Conservation (phyloP, 2,888 invertebrate genomes). For the Theretra japonica region DNA sequence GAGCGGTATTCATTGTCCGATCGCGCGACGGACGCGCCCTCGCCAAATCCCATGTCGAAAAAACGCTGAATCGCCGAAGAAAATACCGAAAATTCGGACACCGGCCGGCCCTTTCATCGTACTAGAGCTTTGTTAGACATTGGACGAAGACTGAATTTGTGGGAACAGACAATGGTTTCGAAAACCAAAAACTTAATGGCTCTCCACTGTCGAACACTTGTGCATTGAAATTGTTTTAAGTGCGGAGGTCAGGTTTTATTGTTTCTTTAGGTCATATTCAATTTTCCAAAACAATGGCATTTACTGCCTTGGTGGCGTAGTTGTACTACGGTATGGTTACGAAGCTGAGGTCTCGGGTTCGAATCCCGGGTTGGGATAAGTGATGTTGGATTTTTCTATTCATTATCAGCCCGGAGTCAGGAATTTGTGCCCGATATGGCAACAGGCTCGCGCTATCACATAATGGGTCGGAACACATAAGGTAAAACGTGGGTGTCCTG, state of each 20-base stretch:
- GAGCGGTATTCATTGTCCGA: background rate
- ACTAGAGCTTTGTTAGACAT: background rate
- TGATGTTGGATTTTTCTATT: too few species aligned
- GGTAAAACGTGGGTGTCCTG: too few species aligned
- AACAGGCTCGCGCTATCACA: too few species aligned
- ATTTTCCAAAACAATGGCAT: background rate
- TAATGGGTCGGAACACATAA: too few species aligned
- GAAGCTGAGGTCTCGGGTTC: too few species aligned
- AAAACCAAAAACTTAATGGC: constrained; percentile 3
- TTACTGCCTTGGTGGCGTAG: too few species aligned
- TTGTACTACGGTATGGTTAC: too few species aligned
- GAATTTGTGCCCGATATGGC: too few species aligned
- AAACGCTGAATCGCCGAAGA: constrained; percentile 22
- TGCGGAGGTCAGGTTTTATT: background rate
- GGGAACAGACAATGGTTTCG: background rate
- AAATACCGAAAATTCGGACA: constrained; percentile 3
- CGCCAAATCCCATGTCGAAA: background rate
- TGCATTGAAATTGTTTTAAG: background rate
- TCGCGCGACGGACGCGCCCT: background rate
- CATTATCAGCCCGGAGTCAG: too few species aligned
- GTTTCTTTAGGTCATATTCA: background rate
- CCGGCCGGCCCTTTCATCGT: constrained; percentile 9
- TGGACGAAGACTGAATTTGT: background rate
- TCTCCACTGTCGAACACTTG: background rate
- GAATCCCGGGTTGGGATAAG: too few species aligned